These are phyloP conservation scores for Listronotus oregonensis DNA, from an alignment of 1,140 invertebrate genomes.

Conservation along the genomic window DNA sequence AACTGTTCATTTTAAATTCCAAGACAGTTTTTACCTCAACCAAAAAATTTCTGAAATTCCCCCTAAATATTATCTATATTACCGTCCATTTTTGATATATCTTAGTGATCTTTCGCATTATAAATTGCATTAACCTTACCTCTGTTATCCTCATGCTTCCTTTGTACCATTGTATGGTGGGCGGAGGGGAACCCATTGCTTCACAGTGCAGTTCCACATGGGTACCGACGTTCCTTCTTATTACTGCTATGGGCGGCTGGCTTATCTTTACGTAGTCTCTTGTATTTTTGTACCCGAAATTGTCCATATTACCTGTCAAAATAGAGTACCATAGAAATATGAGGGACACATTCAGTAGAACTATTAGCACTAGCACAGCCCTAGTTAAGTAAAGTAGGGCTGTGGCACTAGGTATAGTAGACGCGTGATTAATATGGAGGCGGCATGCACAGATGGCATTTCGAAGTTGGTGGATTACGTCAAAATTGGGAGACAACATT, in stretches of 20 bases:
- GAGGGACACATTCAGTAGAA: neutral
- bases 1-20: no score
- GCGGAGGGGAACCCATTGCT: slow-evolving; percentile 69
- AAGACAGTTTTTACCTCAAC: no score
- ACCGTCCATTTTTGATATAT: no score
- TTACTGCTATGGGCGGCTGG: slow-evolving; percentile 54
- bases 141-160: slow-evolving; percentile 64
- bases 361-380: neutral
- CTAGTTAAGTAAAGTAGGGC: neutral
- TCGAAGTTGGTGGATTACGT: no score
- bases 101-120: no score
- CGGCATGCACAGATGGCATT: no score
- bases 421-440: neutral
- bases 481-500: no score
- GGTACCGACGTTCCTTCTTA: slow-evolving; percentile 56
- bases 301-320: slow-evolving; percentile 21
- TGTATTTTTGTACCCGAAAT: slow-evolving; percentile 13
- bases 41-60: no score
- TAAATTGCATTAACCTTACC: slow-evolving; percentile 51
- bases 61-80: no score
- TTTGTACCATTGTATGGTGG: slow-evolving; percentile 71
- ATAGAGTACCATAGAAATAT: slow-evolving; percentile 14
- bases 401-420: neutral
- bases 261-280: slow-evolving; percentile 61
- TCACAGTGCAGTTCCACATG: slow-evolving; percentile 69